These are phyloP conservation scores for Corydoras sp. DNA, from an alignment of 2,113 vertebrate genomes.

Conservation along the genomic window DNA sequence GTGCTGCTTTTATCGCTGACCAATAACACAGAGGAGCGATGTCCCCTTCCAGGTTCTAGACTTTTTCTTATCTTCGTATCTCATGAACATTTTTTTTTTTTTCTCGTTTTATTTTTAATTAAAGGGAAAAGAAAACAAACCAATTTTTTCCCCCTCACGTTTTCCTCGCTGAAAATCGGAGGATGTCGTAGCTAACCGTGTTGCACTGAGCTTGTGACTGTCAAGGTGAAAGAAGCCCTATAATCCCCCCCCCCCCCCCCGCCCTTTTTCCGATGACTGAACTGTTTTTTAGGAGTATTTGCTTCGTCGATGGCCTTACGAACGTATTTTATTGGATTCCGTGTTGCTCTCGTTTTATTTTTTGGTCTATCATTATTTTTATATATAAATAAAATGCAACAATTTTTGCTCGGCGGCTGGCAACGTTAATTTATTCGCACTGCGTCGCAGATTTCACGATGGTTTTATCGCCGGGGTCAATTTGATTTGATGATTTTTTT, in stretches of 20 bases:
- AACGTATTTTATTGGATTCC: conserved; percentile 67
- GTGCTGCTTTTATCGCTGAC: conserved; percentile 99
- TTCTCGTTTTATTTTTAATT: conserved; percentile 74
- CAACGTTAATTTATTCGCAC: conserved; percentile 99
- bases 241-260: conserved; percentile 55
- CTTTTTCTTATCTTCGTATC: conserved; percentile 36
- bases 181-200: conserved; percentile 89
- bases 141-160: conserved; percentile 43
- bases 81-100: conserved; percentile 61
- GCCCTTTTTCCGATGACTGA: conserved; percentile 64
- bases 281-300: conserved; percentile 95
- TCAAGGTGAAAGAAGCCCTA: conserved; percentile 77
- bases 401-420: conserved; percentile 82
- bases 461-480: conserved; percentile 91
- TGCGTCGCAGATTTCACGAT: conserved; percentile 90
- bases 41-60: conserved; percentile 31
- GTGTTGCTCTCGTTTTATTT: conserved; percentile 78
- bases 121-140: conserved; percentile 65
- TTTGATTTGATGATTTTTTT: conserved; percentile 77
- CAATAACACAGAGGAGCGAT: conserved; percentile 87
- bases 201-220: conserved; percentile 97
- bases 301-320: conserved; percentile 79
- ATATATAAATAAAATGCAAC: no score
- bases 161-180: conserved; percentile 80
- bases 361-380: conserved; percentile 53